Evolutionary conservation across 2,797 vertebrate species (phyloP).

Genomic region (Brachyalestes nurse): DNA sequence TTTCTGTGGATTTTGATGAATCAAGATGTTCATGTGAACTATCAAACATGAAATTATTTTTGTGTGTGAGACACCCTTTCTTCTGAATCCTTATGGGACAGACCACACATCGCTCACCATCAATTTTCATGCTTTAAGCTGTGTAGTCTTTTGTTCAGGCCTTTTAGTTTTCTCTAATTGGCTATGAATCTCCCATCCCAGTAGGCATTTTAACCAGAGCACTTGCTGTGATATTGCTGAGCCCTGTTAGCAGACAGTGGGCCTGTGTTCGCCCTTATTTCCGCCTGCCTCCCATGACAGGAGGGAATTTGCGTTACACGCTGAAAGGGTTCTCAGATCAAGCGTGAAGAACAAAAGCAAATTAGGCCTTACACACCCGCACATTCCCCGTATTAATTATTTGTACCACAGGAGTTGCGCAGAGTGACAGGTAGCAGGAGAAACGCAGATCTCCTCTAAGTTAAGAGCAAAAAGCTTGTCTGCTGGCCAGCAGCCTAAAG

Average conservation of each 20-base stretch:
- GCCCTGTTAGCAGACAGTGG: constrained; percentile 55
- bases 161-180: constrained; percentile 53
- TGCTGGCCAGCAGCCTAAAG: constrained; percentile 76
- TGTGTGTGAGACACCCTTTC: background rate
- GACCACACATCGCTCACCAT: background rate
- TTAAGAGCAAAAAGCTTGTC: constrained; percentile 73
- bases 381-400: constrained; percentile 80
- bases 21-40: too few species aligned
- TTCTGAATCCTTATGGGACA: background rate
- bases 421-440: constrained; percentile 78
- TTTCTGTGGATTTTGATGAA: background rate
- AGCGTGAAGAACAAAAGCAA: constrained; percentile 85
- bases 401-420: constrained; percentile 78
- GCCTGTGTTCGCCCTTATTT: constrained; percentile 42
- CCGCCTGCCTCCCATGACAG: constrained; percentile 75
- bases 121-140: constrained; percentile 10
- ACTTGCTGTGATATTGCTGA: constrained; percentile 55
- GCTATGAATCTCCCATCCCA: constrained; percentile 44
- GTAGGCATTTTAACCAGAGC: constrained; percentile 52
- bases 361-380: constrained; percentile 79
- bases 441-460: constrained; percentile 73
- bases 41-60: background rate
- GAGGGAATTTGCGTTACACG: constrained; percentile 79
- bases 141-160: constrained; percentile 32
- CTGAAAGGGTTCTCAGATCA: constrained; percentile 75